These are phyloP conservation scores for Anoplolepis gracilipes DNA, from an alignment of 1,140 invertebrate genomes.

Conservation along the genomic window DNA sequence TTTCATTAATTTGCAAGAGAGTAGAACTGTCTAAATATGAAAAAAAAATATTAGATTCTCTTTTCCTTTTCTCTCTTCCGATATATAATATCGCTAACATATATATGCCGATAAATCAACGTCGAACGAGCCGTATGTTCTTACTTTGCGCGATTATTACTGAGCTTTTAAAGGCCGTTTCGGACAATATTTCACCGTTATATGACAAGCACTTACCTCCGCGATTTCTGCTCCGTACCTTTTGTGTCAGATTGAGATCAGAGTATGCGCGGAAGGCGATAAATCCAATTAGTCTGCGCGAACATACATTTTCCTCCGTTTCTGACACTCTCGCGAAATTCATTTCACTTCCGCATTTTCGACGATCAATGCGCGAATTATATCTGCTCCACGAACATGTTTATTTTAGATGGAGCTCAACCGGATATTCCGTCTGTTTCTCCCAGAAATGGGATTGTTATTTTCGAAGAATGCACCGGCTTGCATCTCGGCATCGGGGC, in stretches of 20 bases:
- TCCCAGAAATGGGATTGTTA: background rate
- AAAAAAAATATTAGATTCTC: conserved; percentile 60
- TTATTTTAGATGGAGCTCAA: background rate
- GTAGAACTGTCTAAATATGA: background rate
- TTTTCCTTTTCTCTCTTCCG: background rate
- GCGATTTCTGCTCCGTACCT: conserved; percentile 44
- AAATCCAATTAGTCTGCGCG: conserved; percentile 40
- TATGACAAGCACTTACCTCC: conserved; percentile 67
- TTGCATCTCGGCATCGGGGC: background rate
- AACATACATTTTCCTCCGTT: background rate
- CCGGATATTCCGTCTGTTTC: background rate
- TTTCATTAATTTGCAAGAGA: too few relatives aligned
- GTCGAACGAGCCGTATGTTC: conserved; percentile 58
- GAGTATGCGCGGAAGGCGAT: background rate
- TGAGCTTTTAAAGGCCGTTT: conserved; percentile 60
- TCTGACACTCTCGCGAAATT: conserved; percentile 14
- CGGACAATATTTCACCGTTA: conserved; percentile 67
- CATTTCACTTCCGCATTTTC: conserved; percentile 3
- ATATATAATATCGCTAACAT: conserved; percentile 12
- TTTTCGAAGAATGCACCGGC: conserved; percentile 7
- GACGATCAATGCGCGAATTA: background rate
- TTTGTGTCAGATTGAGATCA: conserved; percentile 19
- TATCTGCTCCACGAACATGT: background rate
- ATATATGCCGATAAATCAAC: conserved; percentile 69
- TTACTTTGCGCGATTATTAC: conserved; percentile 64